phyloP scores from a whole-genome alignment of 2,113 vertebrate species.

The Silurus meridionalis region DNA sequence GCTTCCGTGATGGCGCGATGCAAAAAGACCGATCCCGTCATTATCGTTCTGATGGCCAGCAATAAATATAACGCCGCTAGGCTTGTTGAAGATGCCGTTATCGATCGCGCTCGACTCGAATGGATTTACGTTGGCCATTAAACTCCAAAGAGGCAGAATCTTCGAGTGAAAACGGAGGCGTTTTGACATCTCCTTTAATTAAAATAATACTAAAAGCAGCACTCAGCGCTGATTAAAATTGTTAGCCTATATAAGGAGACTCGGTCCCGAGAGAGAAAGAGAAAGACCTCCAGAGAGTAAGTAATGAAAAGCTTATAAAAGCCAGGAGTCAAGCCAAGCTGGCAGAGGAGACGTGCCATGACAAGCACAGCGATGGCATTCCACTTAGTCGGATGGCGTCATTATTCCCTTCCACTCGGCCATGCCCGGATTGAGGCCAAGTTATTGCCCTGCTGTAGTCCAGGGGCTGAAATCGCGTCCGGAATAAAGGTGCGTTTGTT shows the following conservation, averaged over 20 bases:
- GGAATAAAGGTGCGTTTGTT: constrained; percentile 48
- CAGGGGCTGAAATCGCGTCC: constrained; percentile 45
- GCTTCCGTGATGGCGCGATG: not conserved
- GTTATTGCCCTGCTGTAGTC: constrained; percentile 41
- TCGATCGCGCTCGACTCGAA: not conserved
- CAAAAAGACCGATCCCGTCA: not conserved
- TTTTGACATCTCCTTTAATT: constrained; percentile 33
- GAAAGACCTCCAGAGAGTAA: constrained; percentile 25
- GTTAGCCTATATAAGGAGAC: constrained; percentile 1
- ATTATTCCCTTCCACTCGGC: constrained; percentile 47
- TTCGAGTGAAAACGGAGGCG: constrained; percentile 3
- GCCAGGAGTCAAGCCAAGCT: constrained; percentile 39
- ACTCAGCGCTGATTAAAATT: constrained; percentile 38
- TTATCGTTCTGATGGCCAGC: not conserved
- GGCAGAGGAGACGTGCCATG: constrained; percentile 32
- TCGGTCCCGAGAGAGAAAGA: not conserved
- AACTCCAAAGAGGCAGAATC: constrained; percentile 16
- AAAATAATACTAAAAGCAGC: constrained; percentile 23
- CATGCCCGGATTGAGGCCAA: constrained; percentile 32
- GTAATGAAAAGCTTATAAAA: constrained; percentile 46
- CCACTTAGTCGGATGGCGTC: constrained; percentile 40
- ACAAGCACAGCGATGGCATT: constrained; percentile 43
- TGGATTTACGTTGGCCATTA: constrained; percentile 10
- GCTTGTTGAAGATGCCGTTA: not conserved
- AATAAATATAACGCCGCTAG: not conserved